Base-by-base conservation (phyloP, 1,140 invertebrate species). In the Aporrectodea caliginosa region DNA sequence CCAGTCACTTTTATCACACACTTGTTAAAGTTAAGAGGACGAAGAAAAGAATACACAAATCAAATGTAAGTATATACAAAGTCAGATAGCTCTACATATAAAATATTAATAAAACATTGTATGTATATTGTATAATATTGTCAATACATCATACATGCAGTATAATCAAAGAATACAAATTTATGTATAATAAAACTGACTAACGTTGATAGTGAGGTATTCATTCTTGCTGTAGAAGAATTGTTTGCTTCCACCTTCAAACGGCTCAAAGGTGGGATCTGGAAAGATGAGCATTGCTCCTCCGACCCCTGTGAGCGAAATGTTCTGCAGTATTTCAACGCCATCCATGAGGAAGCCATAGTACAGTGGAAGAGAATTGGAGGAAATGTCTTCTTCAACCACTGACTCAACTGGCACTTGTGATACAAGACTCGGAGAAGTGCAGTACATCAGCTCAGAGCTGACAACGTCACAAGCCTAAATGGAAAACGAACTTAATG, bases 341-440 rank as follows among this genome's bases (percentile, higher is more conserved):
- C 95, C 94, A 87, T 99, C 96, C 94, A 98, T 96, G 80, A 93
- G 90, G 86, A 98, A 98, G n/a, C 96, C 97, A 88, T 96, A 98
- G 31, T 85, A 96, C 93, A 75, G 98, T 90, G 77, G 91, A 87
- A 69, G 85, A 2, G 93, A 92, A 83, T 58, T 58, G 6, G 6
- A 6, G 6, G 43, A 58, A 22, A 58, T 58, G 43, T 58, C 43
- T n/a, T n/a, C n/a, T n/a, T n/a, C n/a, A n/a, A n/a, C n/a, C n/a
- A n/a, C n/a, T n/a, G n/a, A n/a, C n/a, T n/a, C n/a, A n/a, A n/a
- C n/a, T n/a, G n/a, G n/a, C n/a, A n/a, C n/a, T n/a, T n/a, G n/a
- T n/a, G n/a, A n/a, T n/a, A n/a, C n/a, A 58, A 58, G 43, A 58
- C 43, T 58, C 43, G 43, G 43, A 58, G 43, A 58, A 6, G 43